Evolutionary conservation across 2,797 vertebrate genomes (phyloP).

Genomic region (Sardinella longiceps): DNA sequence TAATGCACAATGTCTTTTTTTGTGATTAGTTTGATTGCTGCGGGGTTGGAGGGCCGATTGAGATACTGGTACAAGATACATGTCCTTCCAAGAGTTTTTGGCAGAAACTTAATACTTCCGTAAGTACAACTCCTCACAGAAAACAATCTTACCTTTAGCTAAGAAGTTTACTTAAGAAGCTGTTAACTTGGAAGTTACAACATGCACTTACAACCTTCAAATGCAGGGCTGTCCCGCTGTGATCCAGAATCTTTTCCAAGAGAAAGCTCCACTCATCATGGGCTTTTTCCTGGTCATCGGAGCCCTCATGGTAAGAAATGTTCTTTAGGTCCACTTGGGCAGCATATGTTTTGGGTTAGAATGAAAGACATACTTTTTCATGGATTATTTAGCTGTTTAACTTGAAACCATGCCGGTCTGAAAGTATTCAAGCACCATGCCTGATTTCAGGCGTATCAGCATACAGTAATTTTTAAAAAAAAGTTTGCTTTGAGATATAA

Average conservation of each 20-base stretch:
- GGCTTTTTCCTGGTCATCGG: conserved; percentile 62
- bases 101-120: conserved; percentile 43
- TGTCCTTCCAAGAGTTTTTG: conserved; percentile 53
- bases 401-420: neutral
- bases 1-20: conserved; percentile 7
- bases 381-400: neutral
- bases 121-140: conserved; percentile 59
- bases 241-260: conserved; percentile 35
- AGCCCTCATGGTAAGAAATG: conserved; percentile 67
- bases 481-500: no score
- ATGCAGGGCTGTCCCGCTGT: conserved; percentile 58
- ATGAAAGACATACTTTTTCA: neutral
- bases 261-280: conserved; percentile 53
- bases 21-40: conserved; percentile 72
- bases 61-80: conserved; percentile 41
- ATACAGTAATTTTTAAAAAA: no score
- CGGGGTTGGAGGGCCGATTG: conserved; percentile 59
- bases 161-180: no score
- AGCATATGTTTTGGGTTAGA: neutral
- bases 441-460: no score
- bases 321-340: neutral
- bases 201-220: neutral
- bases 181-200: no score
- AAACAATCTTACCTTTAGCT: no score
- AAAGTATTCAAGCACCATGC: no score